phyloP scores from a whole-genome alignment of 1,140 invertebrate genomes.

The Orussus abietinus region DNA sequence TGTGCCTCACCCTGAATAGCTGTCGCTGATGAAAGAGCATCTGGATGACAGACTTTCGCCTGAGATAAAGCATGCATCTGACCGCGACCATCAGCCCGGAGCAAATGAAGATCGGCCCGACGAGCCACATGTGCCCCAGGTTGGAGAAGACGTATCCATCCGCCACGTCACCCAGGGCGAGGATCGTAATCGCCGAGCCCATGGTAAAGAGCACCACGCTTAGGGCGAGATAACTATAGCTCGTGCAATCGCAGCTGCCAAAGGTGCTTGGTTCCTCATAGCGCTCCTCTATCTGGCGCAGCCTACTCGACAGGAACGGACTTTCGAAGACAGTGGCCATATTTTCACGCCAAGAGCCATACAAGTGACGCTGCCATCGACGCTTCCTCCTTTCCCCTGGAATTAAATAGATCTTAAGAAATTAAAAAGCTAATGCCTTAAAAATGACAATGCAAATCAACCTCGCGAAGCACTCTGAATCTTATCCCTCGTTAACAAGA shows the following conservation, averaged over 20 bases:
- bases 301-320: slow-evolving; percentile 57
- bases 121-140: slow-evolving; percentile 66
- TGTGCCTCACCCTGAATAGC: slow-evolving; percentile 61
- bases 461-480: too few relatives aligned
- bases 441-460: too few relatives aligned
- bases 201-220: slow-evolving; percentile 62
- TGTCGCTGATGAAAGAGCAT: slow-evolving; percentile 63
- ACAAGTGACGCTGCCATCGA: slow-evolving; percentile 20
- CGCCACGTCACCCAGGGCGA: slow-evolving; percentile 58
- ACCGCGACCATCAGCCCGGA: slow-evolving; percentile 67
- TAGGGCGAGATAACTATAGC: slow-evolving; percentile 63
- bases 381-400: too few relatives aligned
- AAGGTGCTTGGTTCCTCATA: slow-evolving; percentile 59
- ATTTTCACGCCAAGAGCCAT: slow-evolving; percentile 22
- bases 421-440: too few relatives aligned
- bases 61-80: slow-evolving; percentile 63
- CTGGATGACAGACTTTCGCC: slow-evolving; percentile 64
- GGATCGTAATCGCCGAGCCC: slow-evolving; percentile 62
- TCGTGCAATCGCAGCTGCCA: slow-evolving; percentile 63
- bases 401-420: too few relatives aligned
- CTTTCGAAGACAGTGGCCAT: slow-evolving; percentile 63
- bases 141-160: slow-evolving; percentile 58
- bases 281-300: slow-evolving; percentile 58
- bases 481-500: too few relatives aligned
- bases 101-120: slow-evolving; percentile 66